Evolutionary conservation across 2,113 vertebrate species (phyloP).

Genomic region (Puffinus mauretanicus): DNA sequence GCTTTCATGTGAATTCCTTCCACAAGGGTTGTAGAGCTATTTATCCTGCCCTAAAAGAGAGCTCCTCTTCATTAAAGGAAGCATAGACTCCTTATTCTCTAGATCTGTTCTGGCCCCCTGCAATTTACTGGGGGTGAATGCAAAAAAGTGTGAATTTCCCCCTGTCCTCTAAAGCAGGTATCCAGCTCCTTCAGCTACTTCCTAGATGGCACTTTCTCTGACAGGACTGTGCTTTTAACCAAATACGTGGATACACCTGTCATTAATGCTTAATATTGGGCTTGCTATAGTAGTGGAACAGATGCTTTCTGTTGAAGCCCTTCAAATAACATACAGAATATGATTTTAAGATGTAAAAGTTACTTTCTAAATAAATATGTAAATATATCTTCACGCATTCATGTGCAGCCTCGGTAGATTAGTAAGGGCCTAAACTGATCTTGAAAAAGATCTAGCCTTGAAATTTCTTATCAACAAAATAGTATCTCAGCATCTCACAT

Average conservation of each 20-base stretch:
- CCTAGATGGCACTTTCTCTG: background rate
- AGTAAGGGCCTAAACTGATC: background rate
- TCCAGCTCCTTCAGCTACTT: background rate
- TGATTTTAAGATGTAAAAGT: background rate
- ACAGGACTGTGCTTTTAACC: background rate
- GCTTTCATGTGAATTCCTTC: background rate
- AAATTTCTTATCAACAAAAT: background rate
- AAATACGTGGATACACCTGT: background rate
- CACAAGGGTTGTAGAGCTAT: background rate
- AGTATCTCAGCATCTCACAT: background rate
- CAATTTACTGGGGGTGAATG: background rate
- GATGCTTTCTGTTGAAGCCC: background rate
- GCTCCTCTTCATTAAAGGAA: background rate
- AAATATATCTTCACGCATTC: rapidly evolving
- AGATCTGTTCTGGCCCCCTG: background rate
- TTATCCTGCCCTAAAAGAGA: background rate
- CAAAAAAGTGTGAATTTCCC: background rate
- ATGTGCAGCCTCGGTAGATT: background rate
- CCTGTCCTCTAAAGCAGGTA: background rate
- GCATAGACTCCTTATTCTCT: background rate
- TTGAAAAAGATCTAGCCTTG: background rate
- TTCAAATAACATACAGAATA: background rate
- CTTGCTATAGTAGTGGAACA: background rate
- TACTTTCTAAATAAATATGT: background rate
- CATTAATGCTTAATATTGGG: background rate